Conservation (phyloP, 2,888 invertebrate genomes). For the Odontocerum albicorne region DNA sequence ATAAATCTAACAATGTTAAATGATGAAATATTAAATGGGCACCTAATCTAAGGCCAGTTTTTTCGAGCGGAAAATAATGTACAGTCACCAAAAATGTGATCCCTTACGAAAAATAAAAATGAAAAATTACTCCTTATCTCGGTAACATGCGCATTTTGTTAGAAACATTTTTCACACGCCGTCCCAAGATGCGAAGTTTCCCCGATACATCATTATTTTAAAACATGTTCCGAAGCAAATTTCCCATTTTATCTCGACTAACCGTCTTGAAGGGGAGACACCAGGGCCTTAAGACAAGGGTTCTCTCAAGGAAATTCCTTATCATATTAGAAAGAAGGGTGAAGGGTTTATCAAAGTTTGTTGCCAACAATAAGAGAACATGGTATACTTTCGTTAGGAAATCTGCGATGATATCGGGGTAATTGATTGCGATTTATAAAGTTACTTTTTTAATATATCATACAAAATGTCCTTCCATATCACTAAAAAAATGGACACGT, state of each 20-base stretch:
- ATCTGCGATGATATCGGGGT: too few species aligned
- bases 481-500: too few species aligned
- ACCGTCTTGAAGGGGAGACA: neutral
- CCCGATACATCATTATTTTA: neutral
- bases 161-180: neutral
- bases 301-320: neutral
- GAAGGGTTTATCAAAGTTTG: slow-evolving; percentile 10
- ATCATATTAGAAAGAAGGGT: neutral
- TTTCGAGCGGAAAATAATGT: too few species aligned
- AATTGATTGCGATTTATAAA: too few species aligned
- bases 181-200: neutral
- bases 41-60: too few species aligned
- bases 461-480: too few species aligned
- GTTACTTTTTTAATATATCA: too few species aligned
- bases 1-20: too few species aligned
- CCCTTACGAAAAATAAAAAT: neutral
- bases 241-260: neutral
- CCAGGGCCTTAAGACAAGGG: neutral
- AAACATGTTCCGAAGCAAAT: neutral
- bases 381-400: too few species aligned
- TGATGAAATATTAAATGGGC: too few species aligned
- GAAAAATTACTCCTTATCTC: too few species aligned
- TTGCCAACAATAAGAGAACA: slow-evolving; percentile 6
- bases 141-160: neutral
- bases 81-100: neutral